These are phyloP conservation scores for Pituophis catenifer DNA, from an alignment of 2,113 vertebrate species.

Conservation along the genomic window DNA sequence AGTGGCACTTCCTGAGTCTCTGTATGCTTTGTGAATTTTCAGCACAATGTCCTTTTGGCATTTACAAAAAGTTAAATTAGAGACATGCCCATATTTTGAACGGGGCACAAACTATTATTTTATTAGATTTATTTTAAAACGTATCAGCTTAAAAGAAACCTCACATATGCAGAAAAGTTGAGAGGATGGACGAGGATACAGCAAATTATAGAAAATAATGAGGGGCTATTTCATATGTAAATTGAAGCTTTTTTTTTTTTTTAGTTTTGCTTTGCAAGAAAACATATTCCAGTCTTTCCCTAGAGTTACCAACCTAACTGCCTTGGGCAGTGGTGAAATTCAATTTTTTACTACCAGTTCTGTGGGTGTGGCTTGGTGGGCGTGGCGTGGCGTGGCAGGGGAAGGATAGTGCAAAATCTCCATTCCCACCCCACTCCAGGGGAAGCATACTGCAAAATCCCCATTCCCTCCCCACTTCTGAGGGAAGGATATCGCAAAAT, in stretches of 20 bases:
- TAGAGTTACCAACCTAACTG: not conserved
- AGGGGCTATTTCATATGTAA: conserved; percentile 1
- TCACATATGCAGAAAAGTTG: not conserved
- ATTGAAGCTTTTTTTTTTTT: not conserved
- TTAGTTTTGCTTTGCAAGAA: conserved; percentile 25
- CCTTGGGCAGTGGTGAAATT: too few species aligned
- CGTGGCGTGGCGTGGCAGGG: too few species aligned
- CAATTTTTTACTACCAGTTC: too few species aligned
- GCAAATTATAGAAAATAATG: conserved; percentile 27
- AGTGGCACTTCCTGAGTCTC: conserved; percentile 31
- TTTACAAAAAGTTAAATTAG: conserved; percentile 40
- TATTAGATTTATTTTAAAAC: not conserved
- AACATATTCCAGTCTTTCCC: not conserved
- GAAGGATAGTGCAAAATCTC: too few species aligned
- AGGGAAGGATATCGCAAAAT: too few species aligned
- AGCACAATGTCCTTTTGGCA: conserved; percentile 37
- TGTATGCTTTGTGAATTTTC: conserved; percentile 42
- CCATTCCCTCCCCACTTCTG: too few species aligned
- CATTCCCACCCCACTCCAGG: too few species aligned
- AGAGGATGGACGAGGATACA: not conserved
- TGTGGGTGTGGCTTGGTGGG: too few species aligned
- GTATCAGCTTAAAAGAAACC: not conserved
- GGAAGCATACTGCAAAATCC: too few species aligned
- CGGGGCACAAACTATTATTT: accelerated
- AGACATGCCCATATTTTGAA: conserved; percentile 29